Evolutionary conservation across 2,113 vertebrate genomes (phyloP), one percentile per base, ranked within the genome.

Genomic region (Aptenodytes forsteri): DNA sequence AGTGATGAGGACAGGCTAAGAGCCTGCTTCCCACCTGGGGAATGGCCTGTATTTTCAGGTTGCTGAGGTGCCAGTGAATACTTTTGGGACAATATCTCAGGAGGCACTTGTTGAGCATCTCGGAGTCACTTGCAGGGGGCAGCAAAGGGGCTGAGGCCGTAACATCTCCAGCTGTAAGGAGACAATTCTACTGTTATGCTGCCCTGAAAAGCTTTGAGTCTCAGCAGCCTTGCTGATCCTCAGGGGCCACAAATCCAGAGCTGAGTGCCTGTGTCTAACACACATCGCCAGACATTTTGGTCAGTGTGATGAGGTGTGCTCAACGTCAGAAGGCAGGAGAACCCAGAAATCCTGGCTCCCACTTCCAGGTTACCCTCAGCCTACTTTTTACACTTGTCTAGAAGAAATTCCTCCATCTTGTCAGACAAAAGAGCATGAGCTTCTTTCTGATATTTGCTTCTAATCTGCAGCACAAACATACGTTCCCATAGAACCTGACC

Each of bases 121-220:
- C 34, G 4, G 17, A 16, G 34, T 54, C 1, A 4, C 5, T 9
- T 0, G 4, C 1, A 14, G 29, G 55, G 40, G 40, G 40, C 49
- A 80, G 80, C 49, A 64, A 73, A 86, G 11, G 36, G 13, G 10
- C 3, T 11, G 18, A 54, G 61, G 5, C 55, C 66, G 13, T 10
- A 23, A 16, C 32, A 29, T 5, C 52, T 50, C 11, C 40, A 19
- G 55, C 55, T 61, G 6, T 1, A 18, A 55, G 40, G 15, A 58
- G 21, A 12, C 5, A 52, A 30, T 22, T 10, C 21, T 1, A 2
- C 1, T 3, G 5, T 42, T 27, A 1, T 3, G 5, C 38, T 55
- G 13, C 38, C 26, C 38, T 58, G 40, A 32, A 56, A 61, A 77
- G 9, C n/a, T 46, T 19, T 4, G 1, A 12, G 21, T 5, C 66